Evolutionary conservation across 2,888 invertebrate genomes (phyloP), one percentile per base, ranked within the genome.

Genomic region (Agrilus mali): DNA sequence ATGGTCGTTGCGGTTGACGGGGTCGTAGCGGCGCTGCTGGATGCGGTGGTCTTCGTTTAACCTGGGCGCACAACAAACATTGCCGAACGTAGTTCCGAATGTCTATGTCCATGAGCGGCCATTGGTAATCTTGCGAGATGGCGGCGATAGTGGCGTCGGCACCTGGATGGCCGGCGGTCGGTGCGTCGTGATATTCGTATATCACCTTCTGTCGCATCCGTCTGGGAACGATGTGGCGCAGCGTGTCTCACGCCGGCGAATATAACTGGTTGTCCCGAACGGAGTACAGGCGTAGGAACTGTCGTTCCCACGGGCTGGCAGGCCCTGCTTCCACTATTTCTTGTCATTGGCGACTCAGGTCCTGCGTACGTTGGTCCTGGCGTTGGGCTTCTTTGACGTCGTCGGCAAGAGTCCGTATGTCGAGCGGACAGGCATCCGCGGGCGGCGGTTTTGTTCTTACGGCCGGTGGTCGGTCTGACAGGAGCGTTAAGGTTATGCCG

Each of bases 71-170:
- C 2, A 41, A 31, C 34, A 42, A 40, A 22, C 47, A 49, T 1
- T 14, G 4, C 42, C 48, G 50, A 40, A 54, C 44, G 47, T 51
- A 44, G 51, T 52, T 50, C 49, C 53, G 51, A 2, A 48, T 47
- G 13, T 43, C 44, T 4, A 15, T 15, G 1, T 13, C 22, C 22
- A 50, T 33, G 1, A 41, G 39, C 6, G 41, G 43, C 50, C 50
- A 53, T 7, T 39, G 36, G 27, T 38, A 53, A 1, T 20, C 2
- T 12, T 14, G 10, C 8, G 36, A 42, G 1, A 50, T 46, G 0
- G 46, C 42, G 3, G 47, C 5, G 1, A 35, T 6, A 3, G 53
- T 54, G 42, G 55, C 51, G 2, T 52, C 53, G 5, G 37, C 16
- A 7, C 54, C 54, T 1, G 54, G 53, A 35, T 55, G 52, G 2